Evolutionary conservation across 2,797 vertebrate species (phyloP), one percentile per base, ranked within the genome.

Genomic region (Eulemur albifrons): DNA sequence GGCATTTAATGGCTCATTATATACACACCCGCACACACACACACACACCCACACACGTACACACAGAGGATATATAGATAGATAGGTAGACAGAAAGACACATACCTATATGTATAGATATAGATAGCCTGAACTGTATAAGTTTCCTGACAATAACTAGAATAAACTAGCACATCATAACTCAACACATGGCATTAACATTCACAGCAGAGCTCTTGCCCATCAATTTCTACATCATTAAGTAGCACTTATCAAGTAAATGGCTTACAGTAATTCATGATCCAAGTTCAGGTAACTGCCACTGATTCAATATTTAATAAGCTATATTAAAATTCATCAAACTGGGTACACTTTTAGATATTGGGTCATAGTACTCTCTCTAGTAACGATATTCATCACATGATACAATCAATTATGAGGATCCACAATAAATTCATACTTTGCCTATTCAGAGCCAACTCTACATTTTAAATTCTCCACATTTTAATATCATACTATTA

Each of bases 401-500:
- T 30, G 65, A 79, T n/a, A 18, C 0, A 52, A 43, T 57, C 17
- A 45, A 9, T 54, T 48, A 48, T n/a, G 25, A 73, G 52, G 57
- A 50, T 52, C 25, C 48, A 52, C 7, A 70, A 21, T 43, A 83
- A 57, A 77, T 87, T 88, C 87, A 93, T 50, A 23, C 5, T 35
- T 6, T 27, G 70, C 40, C 40, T 12, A 40, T 69, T 86, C n/a
- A 48, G 81, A 90, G 27, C 11, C 48, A 83, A 18, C 12, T 88
- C n/a, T 63, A 30, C 52, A 45, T 88, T 88, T 69, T 76, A 93
- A 92, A 40, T 88, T 85, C 6, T 85, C 81, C 15, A n/a, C 45
- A 90, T 83, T 85, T 94, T 97, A 81, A 43, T 92, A 91, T 76
- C 89, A 85, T 65, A 63, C 32, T n/a, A 69, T 79, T 69, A 77